These are phyloP conservation scores for Spodoptera littoralis DNA, from an alignment of 2,888 invertebrate species.

Conservation along the genomic window DNA sequence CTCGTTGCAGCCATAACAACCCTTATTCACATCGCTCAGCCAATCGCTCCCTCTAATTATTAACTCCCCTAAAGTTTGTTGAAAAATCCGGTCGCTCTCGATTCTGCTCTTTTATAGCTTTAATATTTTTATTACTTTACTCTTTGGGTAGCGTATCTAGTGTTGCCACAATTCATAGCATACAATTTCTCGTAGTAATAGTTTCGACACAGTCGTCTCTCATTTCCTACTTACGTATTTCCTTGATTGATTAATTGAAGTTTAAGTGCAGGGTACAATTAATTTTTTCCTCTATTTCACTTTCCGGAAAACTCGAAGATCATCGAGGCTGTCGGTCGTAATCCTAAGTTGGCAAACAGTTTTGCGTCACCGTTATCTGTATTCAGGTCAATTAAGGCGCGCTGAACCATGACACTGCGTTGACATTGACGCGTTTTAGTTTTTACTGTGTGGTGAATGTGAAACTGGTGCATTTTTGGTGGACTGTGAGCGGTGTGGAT, in stretches of 20 bases:
- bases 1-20: conserved; percentile 82
- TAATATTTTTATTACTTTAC: conserved; percentile 79
- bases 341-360: conserved; percentile 74
- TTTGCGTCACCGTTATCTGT: conserved; percentile 79
- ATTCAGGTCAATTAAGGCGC: conserved; percentile 78
- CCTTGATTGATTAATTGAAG: conserved; percentile 69
- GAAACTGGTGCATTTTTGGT: conserved; percentile 66
- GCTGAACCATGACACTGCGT: conserved; percentile 82
- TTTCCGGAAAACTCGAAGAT: conserved; percentile 70
- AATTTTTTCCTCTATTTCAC: conserved; percentile 70
- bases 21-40: conserved; percentile 84
- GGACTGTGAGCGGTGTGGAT: conserved; percentile 59
- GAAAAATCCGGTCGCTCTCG: conserved; percentile 70
- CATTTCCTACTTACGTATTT: conserved; percentile 68
- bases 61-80: conserved; percentile 86
- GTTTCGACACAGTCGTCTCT: conserved; percentile 61
- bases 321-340: conserved; percentile 66
- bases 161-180: conserved; percentile 49
- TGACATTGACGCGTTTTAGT: conserved; percentile 75
- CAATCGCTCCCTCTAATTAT: conserved; percentile 87
- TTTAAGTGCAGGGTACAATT: conserved; percentile 55
- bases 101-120: conserved; percentile 78
- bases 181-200: conserved; percentile 49
- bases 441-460: conserved; percentile 77
- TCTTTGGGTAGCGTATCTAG: conserved; percentile 62